These are phyloP conservation scores for Cantharis flavilabris DNA, from an alignment of 2,888 invertebrate genomes.

Conservation along the genomic window DNA sequence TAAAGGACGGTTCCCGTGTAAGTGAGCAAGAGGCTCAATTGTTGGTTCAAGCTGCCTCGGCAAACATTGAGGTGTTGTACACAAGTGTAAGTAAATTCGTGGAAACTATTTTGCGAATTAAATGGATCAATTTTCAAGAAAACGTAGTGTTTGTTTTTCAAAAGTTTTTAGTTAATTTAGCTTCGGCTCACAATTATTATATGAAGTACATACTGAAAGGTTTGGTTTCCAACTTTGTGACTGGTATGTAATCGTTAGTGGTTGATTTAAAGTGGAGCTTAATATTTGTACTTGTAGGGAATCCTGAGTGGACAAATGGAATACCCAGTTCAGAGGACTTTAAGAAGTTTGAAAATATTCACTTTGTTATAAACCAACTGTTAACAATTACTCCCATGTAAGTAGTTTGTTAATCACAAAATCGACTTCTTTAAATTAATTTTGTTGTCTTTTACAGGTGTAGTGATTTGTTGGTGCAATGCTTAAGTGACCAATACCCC, in stretches of 20 bases:
- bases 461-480: constrained; percentile 68
- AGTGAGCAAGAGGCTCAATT: background rate
- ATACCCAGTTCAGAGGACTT: constrained; percentile 61
- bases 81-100: constrained; percentile 52
- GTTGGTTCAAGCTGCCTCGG: background rate
- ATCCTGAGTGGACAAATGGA: constrained; percentile 64
- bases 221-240: constrained; percentile 65
- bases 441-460: constrained; percentile 62
- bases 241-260: constrained; percentile 53
- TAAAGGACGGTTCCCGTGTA: background rate
- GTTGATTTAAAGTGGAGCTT: background rate
- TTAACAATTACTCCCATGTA: constrained; percentile 64
- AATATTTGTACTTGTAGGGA: constrained; percentile 46
- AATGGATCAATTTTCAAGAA: constrained; percentile 61
- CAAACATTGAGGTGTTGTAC: background rate
- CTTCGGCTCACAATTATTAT: constrained; percentile 71
- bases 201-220: constrained; percentile 64
- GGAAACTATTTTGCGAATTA: constrained; percentile 63
- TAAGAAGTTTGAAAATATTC: constrained; percentile 66
- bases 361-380: constrained; percentile 56
- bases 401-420: constrained; percentile 39
- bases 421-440: background rate
- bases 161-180: constrained; percentile 67
- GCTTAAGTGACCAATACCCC: constrained; percentile 71
- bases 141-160: constrained; percentile 63